Percentiles rank a stretch among this genome's conserved stretches.
phyloP scores from a whole-genome alignment of 2,888 invertebrate genomes.

The Eilema griseolum region DNA sequence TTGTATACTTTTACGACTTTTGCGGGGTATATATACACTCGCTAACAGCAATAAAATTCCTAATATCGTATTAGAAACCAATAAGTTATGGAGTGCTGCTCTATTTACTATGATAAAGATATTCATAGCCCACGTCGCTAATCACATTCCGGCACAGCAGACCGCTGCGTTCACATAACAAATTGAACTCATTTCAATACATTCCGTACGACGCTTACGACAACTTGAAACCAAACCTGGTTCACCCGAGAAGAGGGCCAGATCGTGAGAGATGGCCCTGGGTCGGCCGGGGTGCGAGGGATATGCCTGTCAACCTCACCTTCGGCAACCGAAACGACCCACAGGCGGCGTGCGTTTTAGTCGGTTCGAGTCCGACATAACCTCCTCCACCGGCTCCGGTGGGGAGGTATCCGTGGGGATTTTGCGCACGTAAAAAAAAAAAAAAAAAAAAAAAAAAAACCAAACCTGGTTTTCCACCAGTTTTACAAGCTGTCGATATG shows the following conservation, averaged over 20 bases:
- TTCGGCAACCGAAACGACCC: no score
- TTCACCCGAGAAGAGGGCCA: no score
- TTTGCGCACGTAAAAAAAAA: no score
- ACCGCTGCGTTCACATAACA: slow-evolving; percentile 6
- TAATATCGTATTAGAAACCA: background rate
- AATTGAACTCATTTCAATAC: slow-evolving; percentile 18
- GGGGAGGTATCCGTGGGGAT: no score
- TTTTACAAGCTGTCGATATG: slow-evolving; percentile 40
- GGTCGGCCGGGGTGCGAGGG: no score
- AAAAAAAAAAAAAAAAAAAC: no score
- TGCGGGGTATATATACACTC: background rate
- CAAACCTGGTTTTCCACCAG: slow-evolving; percentile 26
- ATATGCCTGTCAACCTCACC: no score
- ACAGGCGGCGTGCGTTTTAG: no score
- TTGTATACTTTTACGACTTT: background rate
- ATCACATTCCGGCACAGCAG: slow-evolving; percentile 10
- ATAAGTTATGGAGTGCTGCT: slow-evolving; percentile 2
- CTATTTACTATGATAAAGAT: slow-evolving; percentile 1
- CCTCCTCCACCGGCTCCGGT: no score
- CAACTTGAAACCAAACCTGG: slow-evolving; percentile 28
- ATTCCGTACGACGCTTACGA: slow-evolving; percentile 11
- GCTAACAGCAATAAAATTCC: background rate
- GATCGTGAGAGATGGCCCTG: no score
- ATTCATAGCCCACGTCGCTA: slow-evolving; percentile 14
- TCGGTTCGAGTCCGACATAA: no score